Percentiles rank a stretch among this genome's conserved stretches.
Conservation (phyloP, 1,140 invertebrate species). For the Goniozus legneri region DNA sequence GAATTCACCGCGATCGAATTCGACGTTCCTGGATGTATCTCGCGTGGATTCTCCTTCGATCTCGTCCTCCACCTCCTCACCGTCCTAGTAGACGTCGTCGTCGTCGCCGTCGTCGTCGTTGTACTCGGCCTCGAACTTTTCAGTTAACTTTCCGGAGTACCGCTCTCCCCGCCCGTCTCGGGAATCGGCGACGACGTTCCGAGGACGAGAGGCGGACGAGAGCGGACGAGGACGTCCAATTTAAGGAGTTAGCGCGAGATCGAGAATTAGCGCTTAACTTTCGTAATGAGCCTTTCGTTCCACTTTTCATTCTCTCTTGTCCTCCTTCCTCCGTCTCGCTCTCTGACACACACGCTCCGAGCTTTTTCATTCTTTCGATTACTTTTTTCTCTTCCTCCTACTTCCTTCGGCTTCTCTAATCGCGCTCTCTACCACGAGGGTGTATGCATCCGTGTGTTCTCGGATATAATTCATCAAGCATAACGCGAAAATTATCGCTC, state of each 20-base stretch:
- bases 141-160: too few relatives aligned
- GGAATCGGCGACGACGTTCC: not conserved
- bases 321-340: not conserved
- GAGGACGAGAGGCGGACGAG: not conserved
- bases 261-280: conserved; percentile 21
- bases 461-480: too few relatives aligned
- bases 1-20: not conserved
- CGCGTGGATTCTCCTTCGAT: too few relatives aligned
- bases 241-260: conserved; percentile 18
- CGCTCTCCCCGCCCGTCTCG: too few relatives aligned
- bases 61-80: too few relatives aligned
- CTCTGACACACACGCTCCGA: not conserved
- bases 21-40: not conserved
- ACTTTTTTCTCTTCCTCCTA: not conserved
- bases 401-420: conserved; percentile 7
- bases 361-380: not conserved
- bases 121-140: conserved; percentile 2
- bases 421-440: not conserved
- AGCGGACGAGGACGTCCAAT: conserved; percentile 13
- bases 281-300: conserved; percentile 9
- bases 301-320: not conserved
- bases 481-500: too few relatives aligned
- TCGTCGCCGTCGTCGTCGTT: not conserved
- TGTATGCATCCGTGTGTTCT: too few relatives aligned
- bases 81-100: too few relatives aligned